phyloP scores from a whole-genome alignment of 1,140 invertebrate genomes.

The Zaprionus taronus region DNA sequence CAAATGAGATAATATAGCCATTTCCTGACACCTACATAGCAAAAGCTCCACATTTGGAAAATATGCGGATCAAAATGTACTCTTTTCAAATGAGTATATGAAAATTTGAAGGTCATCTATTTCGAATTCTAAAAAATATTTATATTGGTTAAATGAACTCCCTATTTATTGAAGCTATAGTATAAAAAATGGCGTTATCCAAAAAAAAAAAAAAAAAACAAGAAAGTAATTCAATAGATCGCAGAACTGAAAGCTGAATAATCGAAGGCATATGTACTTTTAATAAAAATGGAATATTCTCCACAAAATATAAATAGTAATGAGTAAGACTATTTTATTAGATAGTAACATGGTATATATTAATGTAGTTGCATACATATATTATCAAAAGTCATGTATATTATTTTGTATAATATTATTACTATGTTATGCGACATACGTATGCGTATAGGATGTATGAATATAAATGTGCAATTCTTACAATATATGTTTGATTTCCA shows the following conservation, averaged over 20 bases:
- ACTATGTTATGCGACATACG: neutral
- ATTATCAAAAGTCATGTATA: no score
- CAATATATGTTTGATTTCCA: conserved; percentile 42
- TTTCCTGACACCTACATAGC: neutral
- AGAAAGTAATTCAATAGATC: neutral
- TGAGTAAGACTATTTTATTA: neutral
- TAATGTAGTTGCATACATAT: no score
- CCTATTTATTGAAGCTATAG: no score
- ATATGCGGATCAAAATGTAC: neutral
- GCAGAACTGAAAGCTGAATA: neutral
- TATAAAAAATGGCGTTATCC: neutral
- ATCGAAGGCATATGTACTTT: neutral
- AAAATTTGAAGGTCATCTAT: neutral
- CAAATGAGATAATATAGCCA: neutral
- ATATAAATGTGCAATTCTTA: conserved; percentile 43
- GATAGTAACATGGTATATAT: neutral
- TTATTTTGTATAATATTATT: conserved; percentile 1
- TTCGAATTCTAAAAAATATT: neutral
- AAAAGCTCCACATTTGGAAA: conserved; percentile 5
- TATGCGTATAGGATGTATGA: neutral
- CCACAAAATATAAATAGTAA: conserved; percentile 1
- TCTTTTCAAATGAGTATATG: conserved; percentile 1
- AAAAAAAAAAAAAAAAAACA: neutral
- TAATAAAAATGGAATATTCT: neutral
- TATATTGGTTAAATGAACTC: neutral